A percentile compares a stretch with the other conserved stretches of the same genome.
Evolutionary conservation across 2,797 vertebrate genomes (phyloP).

Genomic region (Clarias platycephalus): DNA sequence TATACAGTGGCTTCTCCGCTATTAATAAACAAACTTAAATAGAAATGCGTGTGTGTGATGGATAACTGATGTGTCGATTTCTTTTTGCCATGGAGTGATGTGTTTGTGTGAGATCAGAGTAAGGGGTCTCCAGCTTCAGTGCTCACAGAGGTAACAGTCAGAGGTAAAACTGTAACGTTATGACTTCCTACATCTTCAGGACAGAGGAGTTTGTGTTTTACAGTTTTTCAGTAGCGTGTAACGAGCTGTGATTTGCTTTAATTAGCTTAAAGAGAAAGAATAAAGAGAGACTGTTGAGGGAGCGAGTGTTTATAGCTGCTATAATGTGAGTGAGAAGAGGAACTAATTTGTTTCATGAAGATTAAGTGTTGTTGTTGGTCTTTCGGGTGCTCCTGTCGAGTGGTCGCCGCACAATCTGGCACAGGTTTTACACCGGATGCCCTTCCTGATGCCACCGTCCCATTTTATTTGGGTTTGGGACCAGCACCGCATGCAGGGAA

Average conservation of each 20-base stretch:
- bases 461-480: too few species aligned
- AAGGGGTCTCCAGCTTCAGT: not conserved
- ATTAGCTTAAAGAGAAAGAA: not conserved
- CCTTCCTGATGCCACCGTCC: too few species aligned
- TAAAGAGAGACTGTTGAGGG: not conserved
- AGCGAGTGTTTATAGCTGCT: not conserved
- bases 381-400: too few species aligned
- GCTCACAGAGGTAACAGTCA: too few species aligned
- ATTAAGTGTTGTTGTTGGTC: not conserved
- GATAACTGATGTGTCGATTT: not conserved
- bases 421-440: too few species aligned
- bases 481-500: too few species aligned
- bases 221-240: not conserved
- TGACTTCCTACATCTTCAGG: not conserved
- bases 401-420: too few species aligned
- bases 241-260: not conserved
- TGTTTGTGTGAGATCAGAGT: not conserved
- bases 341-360: not conserved
- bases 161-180: not conserved
- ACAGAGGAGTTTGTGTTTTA: not conserved
- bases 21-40: not conserved
- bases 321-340: not conserved
- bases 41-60: not conserved
- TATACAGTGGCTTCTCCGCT: not conserved
- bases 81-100: not conserved